A percentile compares a stretch with the other conserved stretches of the same genome.
Conservation (phyloP, 1,140 invertebrate genomes). For the Trichomalopsis sarcophagae region DNA sequence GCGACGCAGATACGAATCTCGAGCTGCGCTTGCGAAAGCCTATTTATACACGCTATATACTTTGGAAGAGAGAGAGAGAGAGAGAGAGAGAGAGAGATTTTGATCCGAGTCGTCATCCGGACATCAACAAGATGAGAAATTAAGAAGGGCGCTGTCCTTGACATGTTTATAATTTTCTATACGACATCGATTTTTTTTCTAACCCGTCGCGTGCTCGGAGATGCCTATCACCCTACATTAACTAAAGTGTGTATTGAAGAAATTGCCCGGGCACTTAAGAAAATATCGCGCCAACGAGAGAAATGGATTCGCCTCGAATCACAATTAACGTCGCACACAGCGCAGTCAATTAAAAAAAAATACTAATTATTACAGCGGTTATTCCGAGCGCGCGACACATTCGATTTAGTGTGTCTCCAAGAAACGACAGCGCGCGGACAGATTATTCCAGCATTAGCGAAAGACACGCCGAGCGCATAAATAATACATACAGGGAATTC, state of each 20-base stretch:
- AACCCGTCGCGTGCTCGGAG: not conserved
- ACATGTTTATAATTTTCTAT: constrained; percentile 21
- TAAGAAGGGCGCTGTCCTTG: constrained; percentile 33
- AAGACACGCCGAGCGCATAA: too few species aligned
- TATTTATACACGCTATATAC: not conserved
- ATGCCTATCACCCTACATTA: not conserved
- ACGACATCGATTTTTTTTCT: constrained; percentile 8
- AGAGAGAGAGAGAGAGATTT: constrained; percentile 19
- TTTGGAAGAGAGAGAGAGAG: not conserved
- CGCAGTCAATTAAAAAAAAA: too few species aligned
- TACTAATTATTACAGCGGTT: too few species aligned
- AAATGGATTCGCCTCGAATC: too few species aligned
- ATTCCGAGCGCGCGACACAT: too few species aligned
- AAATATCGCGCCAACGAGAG: not conserved
- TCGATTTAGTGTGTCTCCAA: too few species aligned
- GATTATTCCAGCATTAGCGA: too few species aligned
- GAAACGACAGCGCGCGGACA: too few species aligned
- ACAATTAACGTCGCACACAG: too few species aligned
- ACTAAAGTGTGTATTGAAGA: not conserved
- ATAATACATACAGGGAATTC: too few species aligned
- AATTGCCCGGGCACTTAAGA: not conserved
- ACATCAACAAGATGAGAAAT: constrained; percentile 37
- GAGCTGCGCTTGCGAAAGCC: constrained; percentile 7
- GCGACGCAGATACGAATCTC: constrained; percentile 29
- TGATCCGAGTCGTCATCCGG: constrained; percentile 15